Base-by-base conservation (phyloP, 2,888 invertebrate genomes). In the Theodoxus fluviatilis region DNA sequence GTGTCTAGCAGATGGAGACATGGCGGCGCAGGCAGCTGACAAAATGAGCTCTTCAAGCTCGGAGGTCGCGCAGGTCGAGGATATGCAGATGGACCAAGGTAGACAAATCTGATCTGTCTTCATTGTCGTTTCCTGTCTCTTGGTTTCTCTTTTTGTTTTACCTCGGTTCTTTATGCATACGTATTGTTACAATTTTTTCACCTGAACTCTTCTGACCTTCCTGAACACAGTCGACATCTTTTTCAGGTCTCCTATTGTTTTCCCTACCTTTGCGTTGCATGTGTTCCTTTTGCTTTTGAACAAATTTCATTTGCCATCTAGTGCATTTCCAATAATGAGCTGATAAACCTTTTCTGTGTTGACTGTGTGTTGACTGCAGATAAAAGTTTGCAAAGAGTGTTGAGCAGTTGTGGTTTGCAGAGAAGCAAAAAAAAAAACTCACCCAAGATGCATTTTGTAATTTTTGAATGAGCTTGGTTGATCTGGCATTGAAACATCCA, bases 21-120 rank as follows among this genome's bases (percentile, higher is more conserved):
- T n/a, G 2, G n/a, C 40, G 15, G 47, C n/a, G 47, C 69, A 64
- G 9, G 49, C 47, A 18, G 78, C 78, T 63, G 83, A 83, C 69
- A 79, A 80, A 69, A 71, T 79, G 65, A 83, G 82, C 71, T 79
- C 80, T 25, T 82, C 84, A 47, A 82, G 82, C 70, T 82, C 83
- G 25, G 83, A 83, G 71, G 79, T 81, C 68, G 82, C 83, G 33
- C 81, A 81, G 67, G 73, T 81, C 55, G 84, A 84, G 66, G 83
- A 83, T 73, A 79, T 83, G 71, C 75, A 74, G n/a, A n/a, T n/a
- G 49, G 76, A 75, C 22, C 75, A 80, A 82, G 82, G 81, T 81
- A 80, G 61, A 67, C 69, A 12, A 33, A 37, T 55, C n/a, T 71
- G 25, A 49, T 65, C 63, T 69, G 38, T 40, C 38, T 31, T 57